These are phyloP conservation scores for Vanessa tameamea DNA, from an alignment of 1,140 invertebrate genomes.

Conservation along the genomic window DNA sequence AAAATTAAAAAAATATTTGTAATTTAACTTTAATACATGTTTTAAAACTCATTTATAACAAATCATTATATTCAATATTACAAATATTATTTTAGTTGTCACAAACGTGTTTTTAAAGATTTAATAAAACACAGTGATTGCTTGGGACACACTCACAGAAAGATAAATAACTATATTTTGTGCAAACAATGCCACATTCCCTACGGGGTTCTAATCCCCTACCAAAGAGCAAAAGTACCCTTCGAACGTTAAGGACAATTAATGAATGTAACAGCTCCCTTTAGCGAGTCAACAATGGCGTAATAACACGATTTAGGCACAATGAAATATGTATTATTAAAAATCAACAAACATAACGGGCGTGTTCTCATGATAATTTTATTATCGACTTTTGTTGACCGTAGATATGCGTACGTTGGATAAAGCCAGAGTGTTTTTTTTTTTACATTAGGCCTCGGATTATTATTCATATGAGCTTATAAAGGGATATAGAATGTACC, in stretches of 20 bases:
- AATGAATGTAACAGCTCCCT: conserved; percentile 71
- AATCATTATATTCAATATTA: no score
- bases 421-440: conserved; percentile 28
- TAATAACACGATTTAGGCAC: conserved; percentile 69
- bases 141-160: conserved; percentile 50
- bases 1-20: no score
- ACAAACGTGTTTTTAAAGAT: conserved; percentile 51
- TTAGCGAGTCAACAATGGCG: conserved; percentile 66
- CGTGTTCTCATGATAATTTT: conserved; percentile 58
- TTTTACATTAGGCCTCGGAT: conserved; percentile 26
- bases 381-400: conserved; percentile 41
- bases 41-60: no score
- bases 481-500: neutral
- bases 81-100: conserved; percentile 4
- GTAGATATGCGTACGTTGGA: conserved; percentile 12
- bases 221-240: conserved; percentile 54
- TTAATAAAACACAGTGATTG: conserved; percentile 46
- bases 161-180: conserved; percentile 72
- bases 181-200: conserved; percentile 63
- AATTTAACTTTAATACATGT: no score
- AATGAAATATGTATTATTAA: conserved; percentile 66
- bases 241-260: conserved; percentile 67
- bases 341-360: conserved; percentile 59
- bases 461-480: conserved; percentile 18
- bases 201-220: conserved; percentile 59